Percentiles rank a stretch among this genome's conserved stretches.
These are phyloP conservation scores for Vanessa cardui DNA, from an alignment of 2,888 invertebrate genomes.

Conservation along the genomic window DNA sequence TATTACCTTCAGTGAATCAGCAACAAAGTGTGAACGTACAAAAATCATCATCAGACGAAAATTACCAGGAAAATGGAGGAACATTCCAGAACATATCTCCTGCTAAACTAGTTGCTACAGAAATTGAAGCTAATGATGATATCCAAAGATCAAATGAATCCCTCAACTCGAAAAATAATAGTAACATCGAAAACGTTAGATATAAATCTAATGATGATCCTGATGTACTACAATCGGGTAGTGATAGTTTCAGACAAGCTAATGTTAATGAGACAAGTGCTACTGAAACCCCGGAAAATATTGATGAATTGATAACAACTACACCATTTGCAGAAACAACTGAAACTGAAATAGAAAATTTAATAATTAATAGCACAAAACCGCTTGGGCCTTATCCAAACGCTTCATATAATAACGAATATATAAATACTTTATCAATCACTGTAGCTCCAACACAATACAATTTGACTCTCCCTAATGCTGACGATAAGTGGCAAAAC, in stretches of 20 bases:
- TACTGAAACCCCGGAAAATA: conserved; percentile 24
- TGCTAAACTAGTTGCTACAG: conserved; percentile 38
- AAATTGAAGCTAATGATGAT: conserved; percentile 19
- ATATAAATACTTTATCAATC: conserved; percentile 41
- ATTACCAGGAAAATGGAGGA: conserved; percentile 45
- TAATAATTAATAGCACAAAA: conserved; percentile 27
- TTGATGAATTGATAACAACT: conserved; percentile 20
- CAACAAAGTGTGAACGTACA: conserved; percentile 51
- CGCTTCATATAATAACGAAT: conserved; percentile 43
- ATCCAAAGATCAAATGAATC: conserved; percentile 33
- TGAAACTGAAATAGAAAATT: conserved; percentile 31
- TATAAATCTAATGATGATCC: conserved; percentile 18
- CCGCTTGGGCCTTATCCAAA: conserved; percentile 42
- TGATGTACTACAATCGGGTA: conserved; percentile 1
- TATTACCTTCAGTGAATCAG: conserved; percentile 52
- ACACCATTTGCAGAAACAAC: conserved; percentile 21
- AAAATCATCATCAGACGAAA: conserved; percentile 44
- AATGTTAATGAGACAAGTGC: conserved; percentile 19
- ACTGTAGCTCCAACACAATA: conserved; percentile 40
- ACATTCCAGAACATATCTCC: conserved; percentile 41
- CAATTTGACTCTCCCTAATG: conserved; percentile 40
- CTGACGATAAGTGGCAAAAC: conserved; percentile 50
- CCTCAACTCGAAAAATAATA: background rate
- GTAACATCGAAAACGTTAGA: background rate
- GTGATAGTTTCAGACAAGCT: conserved; percentile 40